phyloP scores from a whole-genome alignment of 2,888 invertebrate genomes.

The Athripsodes cinereus region DNA sequence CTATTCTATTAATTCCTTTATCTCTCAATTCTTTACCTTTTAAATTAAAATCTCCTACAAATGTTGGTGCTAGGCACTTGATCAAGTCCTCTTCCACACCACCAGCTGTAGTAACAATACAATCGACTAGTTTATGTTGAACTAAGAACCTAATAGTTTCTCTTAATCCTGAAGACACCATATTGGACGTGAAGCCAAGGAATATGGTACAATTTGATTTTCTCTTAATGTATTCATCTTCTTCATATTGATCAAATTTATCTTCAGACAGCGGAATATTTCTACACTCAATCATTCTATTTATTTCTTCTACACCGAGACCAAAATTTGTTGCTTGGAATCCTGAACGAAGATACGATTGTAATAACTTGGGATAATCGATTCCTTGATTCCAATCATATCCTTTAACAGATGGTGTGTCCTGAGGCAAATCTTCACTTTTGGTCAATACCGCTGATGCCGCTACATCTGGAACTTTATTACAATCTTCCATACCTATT shows the following conservation, averaged over 20 bases:
- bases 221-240: constrained; percentile 73
- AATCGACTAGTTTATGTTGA: constrained; percentile 86
- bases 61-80: constrained; percentile 95
- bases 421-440: constrained; percentile 60
- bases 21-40: constrained; percentile 74
- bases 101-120: constrained; percentile 95
- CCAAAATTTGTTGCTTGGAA: constrained; percentile 98
- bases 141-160: constrained; percentile 73
- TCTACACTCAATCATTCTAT: constrained; percentile 81
- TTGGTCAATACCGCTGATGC: constrained; percentile 66
- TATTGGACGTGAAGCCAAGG: constrained; percentile 94
- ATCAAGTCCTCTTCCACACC: constrained; percentile 99
- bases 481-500: neutral
- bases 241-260: constrained; percentile 59
- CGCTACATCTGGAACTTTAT: constrained; percentile 41
- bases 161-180: constrained; percentile 90
- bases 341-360: constrained; percentile 77
- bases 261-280: constrained; percentile 62
- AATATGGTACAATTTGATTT: constrained; percentile 89
- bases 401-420: constrained; percentile 67
- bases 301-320: constrained; percentile 82
- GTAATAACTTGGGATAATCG: constrained; percentile 76
- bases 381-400: constrained; percentile 92
- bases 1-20: constrained; percentile 81
- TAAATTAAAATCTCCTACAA: constrained; percentile 83